Conservation (phyloP, 2,797 vertebrate genomes). For the Ispidina lecontei region DNA sequence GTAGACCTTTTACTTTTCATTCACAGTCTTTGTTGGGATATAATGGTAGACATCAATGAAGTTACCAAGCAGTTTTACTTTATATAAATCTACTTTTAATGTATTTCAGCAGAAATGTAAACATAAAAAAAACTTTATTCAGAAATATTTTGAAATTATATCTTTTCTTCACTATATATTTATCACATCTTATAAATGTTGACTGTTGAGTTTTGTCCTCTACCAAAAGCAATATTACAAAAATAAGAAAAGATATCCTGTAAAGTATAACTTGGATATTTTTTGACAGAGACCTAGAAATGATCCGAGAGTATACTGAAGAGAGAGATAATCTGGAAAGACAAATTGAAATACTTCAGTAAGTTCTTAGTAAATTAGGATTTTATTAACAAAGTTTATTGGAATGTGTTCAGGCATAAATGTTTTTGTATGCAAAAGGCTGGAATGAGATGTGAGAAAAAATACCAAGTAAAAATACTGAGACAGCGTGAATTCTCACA, state of each 20-base stretch:
- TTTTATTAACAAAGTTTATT: neutral
- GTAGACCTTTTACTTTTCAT: neutral
- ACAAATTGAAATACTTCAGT: constrained; percentile 96
- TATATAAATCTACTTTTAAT: neutral
- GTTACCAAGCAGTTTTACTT: neutral
- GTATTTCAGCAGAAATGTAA: neutral
- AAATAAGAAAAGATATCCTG: neutral
- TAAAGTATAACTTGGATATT: neutral
- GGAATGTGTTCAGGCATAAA: neutral
- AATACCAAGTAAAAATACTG: neutral
- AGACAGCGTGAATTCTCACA: neutral
- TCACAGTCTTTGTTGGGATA: neutral
- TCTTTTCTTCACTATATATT: neutral
- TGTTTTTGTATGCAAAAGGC: neutral
- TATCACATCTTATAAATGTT: neutral
- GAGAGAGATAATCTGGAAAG: constrained; percentile 90
- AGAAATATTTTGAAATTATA: neutral
- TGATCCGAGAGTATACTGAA: constrained; percentile 90
- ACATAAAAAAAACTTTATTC: neutral
- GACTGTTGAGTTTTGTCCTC: neutral
- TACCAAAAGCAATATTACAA: neutral
- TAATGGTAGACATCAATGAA: neutral
- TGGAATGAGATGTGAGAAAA: neutral
- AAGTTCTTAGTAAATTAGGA: constrained; percentile 71
- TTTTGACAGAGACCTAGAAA: constrained; percentile 87